A percentile compares a stretch with the other conserved stretches of the same genome.
phyloP scores from a whole-genome alignment of 2,113 vertebrate species.

The Clarias magur region DNA sequence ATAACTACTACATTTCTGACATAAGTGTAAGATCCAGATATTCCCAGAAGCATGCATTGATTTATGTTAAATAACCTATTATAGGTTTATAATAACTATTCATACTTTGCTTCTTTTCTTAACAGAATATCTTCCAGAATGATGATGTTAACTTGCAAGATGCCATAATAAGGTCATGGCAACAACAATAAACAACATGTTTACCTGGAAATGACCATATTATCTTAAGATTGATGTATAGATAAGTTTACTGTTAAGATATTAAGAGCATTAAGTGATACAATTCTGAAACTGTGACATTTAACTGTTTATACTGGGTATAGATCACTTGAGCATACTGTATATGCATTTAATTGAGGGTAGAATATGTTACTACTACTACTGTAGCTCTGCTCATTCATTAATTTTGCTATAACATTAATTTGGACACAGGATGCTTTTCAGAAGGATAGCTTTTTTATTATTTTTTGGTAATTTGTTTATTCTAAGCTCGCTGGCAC shows the following conservation, averaged over 20 bases:
- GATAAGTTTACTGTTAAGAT: background rate
- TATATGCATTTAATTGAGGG: background rate
- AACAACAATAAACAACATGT: background rate
- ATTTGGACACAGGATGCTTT: background rate
- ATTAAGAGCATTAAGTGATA: background rate
- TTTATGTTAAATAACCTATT: background rate
- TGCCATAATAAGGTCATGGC: constrained; percentile 44
- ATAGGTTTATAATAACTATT: background rate
- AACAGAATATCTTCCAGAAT: constrained; percentile 49
- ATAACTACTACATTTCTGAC: constrained; percentile 79
- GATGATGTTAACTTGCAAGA: constrained; percentile 53
- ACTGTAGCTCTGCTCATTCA: background rate
- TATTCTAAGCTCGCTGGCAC: background rate
- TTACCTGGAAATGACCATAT: background rate
- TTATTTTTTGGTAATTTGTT: background rate
- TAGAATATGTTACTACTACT: background rate
- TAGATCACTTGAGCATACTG: background rate
- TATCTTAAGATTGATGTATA: background rate
- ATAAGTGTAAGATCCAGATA: constrained; percentile 75
- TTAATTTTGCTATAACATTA: background rate
- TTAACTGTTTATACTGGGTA: background rate
- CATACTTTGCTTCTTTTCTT: constrained; percentile 20
- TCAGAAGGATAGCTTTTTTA: background rate
- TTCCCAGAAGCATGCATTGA: background rate
- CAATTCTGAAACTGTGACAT: background rate